Base-by-base conservation (phyloP, 2,888 invertebrate species). In the Macaria liturata region DNA sequence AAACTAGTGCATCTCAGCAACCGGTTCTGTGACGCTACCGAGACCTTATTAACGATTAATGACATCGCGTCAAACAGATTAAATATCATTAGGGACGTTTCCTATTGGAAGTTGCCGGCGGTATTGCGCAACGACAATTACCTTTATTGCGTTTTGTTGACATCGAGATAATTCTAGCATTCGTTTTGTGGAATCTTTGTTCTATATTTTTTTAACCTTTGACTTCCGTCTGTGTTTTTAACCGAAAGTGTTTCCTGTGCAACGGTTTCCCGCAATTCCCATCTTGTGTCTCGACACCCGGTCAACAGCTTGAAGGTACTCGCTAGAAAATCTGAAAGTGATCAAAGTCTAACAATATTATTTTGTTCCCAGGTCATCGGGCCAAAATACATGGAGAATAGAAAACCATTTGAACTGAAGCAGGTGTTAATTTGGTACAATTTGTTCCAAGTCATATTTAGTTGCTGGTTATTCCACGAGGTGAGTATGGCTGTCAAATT, bases 381-480 rank as follows among this genome's bases (percentile, higher is more conserved):
- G 3, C 97, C 97, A 40, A 94, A 93, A 74, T 78, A 96, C 34
- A 98, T 98, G 98, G 95, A 95, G 78, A 95, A 97, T 84, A 93
- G 97, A 78, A 95, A 96, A 88, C 96, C 98, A 0, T 95, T 95
- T 70, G 93, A 96, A 71, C 89, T 98, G 50, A 94, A 95, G 66
- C 93, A 93, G 69, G 85, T 96, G 34, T 93, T 98, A 72, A 94
- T 98, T 64, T 93, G 94, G 73, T 98, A 98, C 86, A 98, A 98
- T 87, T 92, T 96, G 53, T 92, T 95, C 64, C 98, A 98, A 95
- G 96, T 97, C 7, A 65, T 95, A 59, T 94, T 97, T 75, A 96
- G 96, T 61, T 80, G 93, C 9, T 96, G 95, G 93, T 89, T 96
- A 49, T 96, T 96, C 79, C 78, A 94, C 67, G 96, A 96, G 94